Conservation (phyloP, 1,140 invertebrate genomes). For the Pectinophora gossypiella region DNA sequence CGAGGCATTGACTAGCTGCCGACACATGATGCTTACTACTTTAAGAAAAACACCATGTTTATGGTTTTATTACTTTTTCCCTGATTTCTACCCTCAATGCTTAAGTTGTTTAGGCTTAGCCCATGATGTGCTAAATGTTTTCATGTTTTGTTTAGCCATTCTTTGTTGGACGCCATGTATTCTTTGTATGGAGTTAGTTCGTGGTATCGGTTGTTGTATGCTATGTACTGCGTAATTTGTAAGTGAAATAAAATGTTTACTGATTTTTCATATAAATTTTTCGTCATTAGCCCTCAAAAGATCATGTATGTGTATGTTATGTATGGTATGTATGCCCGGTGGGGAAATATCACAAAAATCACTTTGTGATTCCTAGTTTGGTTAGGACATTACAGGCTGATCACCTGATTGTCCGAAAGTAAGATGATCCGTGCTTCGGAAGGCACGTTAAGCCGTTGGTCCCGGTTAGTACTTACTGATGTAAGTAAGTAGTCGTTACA, state of each 20-base stretch:
- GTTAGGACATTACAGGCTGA: no score
- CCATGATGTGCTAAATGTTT: background rate
- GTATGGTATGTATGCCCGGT: no score
- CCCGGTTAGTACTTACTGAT: no score
- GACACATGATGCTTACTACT: slow-evolving; percentile 36
- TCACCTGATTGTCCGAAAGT: no score
- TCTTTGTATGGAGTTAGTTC: slow-evolving; percentile 30
- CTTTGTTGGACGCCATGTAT: slow-evolving; percentile 49
- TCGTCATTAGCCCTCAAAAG: no score
- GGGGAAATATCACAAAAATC: no score
- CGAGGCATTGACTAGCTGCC: slow-evolving; percentile 32
- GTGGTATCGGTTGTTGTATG: slow-evolving; percentile 36
- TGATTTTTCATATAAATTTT: no score
- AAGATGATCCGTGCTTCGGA: no score
- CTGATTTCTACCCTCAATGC: slow-evolving; percentile 41
- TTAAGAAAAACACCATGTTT: slow-evolving; percentile 43
- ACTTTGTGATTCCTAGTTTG: no score
- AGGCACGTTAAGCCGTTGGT: no score
- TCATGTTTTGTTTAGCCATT: slow-evolving; percentile 22
- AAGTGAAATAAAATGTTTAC: background rate
- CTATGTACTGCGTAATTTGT: slow-evolving; percentile 22
- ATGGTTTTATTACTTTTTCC: slow-evolving; percentile 45
- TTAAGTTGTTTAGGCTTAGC: slow-evolving; percentile 13
- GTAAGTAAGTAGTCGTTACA: no score
- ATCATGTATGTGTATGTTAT: no score